Evolutionary conservation across 2,797 vertebrate genomes (phyloP).

Genomic region (Capromys pilorides): DNA sequence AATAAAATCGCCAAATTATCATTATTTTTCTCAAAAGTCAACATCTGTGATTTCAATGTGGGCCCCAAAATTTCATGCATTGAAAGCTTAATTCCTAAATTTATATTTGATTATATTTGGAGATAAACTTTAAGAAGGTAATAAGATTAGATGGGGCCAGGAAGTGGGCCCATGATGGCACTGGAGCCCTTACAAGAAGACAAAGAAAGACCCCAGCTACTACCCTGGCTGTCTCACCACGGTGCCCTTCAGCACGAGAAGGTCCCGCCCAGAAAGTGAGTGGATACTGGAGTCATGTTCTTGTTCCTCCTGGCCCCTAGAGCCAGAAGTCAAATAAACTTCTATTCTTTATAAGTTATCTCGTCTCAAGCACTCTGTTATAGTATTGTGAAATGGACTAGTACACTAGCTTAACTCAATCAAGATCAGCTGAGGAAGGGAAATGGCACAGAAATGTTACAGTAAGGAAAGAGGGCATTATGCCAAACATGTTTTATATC

Average conservation of each 20-base stretch:
- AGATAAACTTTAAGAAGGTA: not conserved
- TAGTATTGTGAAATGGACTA: not conserved
- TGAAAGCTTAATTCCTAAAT: not conserved
- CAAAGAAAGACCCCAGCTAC: not conserved
- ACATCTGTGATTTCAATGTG: not conserved
- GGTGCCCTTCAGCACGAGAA: not conserved
- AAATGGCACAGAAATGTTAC: not conserved
- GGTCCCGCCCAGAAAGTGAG: not conserved
- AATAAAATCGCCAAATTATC: not conserved
- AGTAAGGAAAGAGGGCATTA: not conserved
- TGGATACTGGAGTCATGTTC: no score
- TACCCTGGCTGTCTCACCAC: not conserved
- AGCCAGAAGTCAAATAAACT: not conserved
- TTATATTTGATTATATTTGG: not conserved
- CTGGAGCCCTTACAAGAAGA: not conserved
- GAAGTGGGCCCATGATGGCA: no score
- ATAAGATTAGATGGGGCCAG: not conserved
- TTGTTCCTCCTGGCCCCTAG: not conserved
- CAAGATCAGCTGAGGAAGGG: not conserved
- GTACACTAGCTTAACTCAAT: not conserved
- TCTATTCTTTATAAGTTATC: not conserved
- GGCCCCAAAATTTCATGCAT: not conserved
- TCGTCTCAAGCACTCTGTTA: not conserved
- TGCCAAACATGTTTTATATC: not conserved
- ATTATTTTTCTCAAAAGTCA: not conserved